Evolutionary conservation across 2,113 vertebrate species (phyloP), one percentile per base, ranked within the genome.

Genomic region (Pheucticus melanocephalus): DNA sequence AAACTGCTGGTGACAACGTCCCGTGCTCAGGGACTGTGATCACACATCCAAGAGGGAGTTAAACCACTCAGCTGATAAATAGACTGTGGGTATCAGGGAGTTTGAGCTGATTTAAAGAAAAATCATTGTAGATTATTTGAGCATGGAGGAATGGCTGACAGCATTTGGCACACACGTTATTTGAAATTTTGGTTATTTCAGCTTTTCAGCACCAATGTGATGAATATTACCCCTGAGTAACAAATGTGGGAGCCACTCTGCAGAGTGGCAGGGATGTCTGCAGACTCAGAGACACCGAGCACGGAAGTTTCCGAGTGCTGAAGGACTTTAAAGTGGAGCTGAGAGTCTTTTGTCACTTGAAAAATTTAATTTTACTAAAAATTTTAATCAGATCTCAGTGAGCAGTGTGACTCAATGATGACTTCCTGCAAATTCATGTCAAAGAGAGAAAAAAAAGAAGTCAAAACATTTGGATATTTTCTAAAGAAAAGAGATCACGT

Each of bases 391-490:
- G 61, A 18, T 17, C 3, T 37, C 50, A 68, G 40, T 3, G 54
- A 86, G 22, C 22, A 40, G 30, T 1, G 3, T 15, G 59, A 81
- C 50, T 53, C 63, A 60, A 7, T 0, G 3, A 28, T 2, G 37
- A 21, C 23, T 63, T 51, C 61, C n/a, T 40, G 56, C 19, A 71
- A 79, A 53, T 69, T 93, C 40, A 17, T 12, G 27, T 50, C 35
- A 75, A 10, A 70, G 10, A 51, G 27, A 12, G 20, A 1, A n/a
- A 60, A 60, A 75, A 27, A 78, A 70, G 54, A 31, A 86, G 56
- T 45, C 64, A 92, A 89, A 93, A 79, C 23, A 28, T 79, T 80
- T 85, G 13, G 27, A n/a, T 68, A 15, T 53, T 86, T 95, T 82
- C 24, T 20, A 28, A 33, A 66, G 57, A 57, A 85, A 92, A 72